Conservation (phyloP, 2,888 invertebrate genomes). For the Deilephila elpenor region DNA sequence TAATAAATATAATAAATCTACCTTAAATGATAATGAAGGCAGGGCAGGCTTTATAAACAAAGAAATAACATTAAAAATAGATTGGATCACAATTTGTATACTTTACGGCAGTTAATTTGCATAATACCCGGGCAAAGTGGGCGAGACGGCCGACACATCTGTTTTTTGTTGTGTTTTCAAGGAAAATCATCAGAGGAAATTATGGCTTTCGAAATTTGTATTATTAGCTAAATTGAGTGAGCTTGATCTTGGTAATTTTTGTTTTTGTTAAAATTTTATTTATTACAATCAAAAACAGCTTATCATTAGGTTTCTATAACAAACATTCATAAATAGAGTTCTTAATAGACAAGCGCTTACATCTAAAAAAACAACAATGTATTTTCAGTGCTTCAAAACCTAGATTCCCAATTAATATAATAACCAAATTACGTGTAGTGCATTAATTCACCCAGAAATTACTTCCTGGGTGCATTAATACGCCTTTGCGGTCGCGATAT, state of each 20-base stretch:
- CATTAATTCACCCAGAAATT: no score
- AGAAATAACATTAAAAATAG: conserved; percentile 21
- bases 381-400: no score
- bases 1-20: conserved; percentile 1
- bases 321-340: no score
- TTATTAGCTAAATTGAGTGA: neutral
- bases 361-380: no score
- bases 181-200: neutral
- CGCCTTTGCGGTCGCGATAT: no score
- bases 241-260: neutral
- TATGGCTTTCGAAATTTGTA: neutral
- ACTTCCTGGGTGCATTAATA: no score
- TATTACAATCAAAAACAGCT: no score
- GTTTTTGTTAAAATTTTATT: no score
- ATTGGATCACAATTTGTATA: conserved; percentile 25
- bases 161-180: neutral
- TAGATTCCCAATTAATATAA: no score
- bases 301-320: no score
- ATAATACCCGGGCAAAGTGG: conserved; percentile 14
- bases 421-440: no score
- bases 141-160: neutral
- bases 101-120: conserved; percentile 17
- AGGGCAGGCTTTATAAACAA: conserved; percentile 11
- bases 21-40: conserved; percentile 1
- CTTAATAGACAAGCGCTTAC: no score